phyloP scores from a whole-genome alignment of 2,113 vertebrate species.

The Felis catus region DNA sequence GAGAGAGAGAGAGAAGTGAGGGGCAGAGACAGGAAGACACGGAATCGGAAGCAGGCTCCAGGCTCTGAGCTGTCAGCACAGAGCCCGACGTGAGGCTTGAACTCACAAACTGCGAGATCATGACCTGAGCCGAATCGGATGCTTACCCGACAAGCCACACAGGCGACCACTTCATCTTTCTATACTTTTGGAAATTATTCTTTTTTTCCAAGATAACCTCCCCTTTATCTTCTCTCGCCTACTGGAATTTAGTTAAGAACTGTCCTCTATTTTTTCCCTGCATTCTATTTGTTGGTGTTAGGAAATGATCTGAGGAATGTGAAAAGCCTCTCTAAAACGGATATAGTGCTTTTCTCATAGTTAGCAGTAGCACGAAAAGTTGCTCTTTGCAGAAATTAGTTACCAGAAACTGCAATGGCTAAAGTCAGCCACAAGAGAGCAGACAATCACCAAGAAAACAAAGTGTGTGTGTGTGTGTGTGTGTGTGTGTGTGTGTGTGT shows the following conservation, averaged over 20 bases:
- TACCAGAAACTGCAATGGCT: background rate
- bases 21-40: no score
- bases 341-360: background rate
- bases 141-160: no score
- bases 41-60: no score
- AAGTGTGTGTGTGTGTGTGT: background rate
- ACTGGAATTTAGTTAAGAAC: background rate
- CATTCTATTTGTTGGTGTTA: background rate
- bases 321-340: background rate
- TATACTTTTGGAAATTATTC: background rate
- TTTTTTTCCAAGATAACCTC: background rate
- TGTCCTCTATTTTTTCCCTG: background rate
- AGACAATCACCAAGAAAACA: background rate
- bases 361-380: background rate
- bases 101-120: no score
- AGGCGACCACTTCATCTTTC: background rate
- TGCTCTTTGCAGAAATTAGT: background rate
- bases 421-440: conserved; percentile 14
- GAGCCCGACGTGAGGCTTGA: no score
- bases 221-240: background rate
- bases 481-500: background rate
- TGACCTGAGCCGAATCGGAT: no score
- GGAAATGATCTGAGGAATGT: background rate
- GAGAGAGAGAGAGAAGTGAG: no score
- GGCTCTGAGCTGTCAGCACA: no score